Evolutionary conservation across 2,113 vertebrate genomes (phyloP), one percentile per base, ranked within the genome.

Genomic region (Petrocephalus zakoni): DNA sequence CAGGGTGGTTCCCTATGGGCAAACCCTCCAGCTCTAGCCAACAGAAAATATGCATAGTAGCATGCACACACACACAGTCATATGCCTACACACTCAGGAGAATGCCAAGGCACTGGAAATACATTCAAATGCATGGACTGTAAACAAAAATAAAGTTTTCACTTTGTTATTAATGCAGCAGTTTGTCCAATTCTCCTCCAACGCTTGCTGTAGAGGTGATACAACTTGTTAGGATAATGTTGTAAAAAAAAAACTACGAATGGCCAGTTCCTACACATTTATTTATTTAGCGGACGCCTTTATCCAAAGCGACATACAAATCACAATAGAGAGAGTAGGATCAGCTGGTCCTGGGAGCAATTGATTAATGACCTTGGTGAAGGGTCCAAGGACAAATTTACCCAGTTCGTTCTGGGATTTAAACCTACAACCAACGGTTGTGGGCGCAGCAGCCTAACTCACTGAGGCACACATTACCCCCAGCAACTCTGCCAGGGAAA

Each of bases 141-240:
- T 25, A 49, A 55, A 85, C 51, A 85, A 53, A 85, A 85, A 85
- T 85, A 15, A 84, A 81, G 81, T 83, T 53, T 52, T 85, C 78
- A 83, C 46, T 49, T 22, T n/a, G 37, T 21, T 83, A 42, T 42
- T 47, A 22, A 82, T 82, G 37, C 22, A 22, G 78, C 37, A 82
- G 21, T 49, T 19, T 47, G 37, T 82, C 37, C 78, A 22, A 22
- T 37, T 49, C 19, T 49, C 46, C 81, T 83, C 81, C 81, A 21
- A 49, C 46, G 22, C 2, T 9, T 3, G 2, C 49, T 21, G 22
- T 83, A 21, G 46, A 83, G 81, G 81, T 47, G 17, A 21, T 49
- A 83, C 81, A 49, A 49, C 81, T 83, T 37, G 42, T 83, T 42
- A 83, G 42, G 81, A 47, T 49, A 22, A 49, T 49, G 22, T 68